Conservation (phyloP, 1,140 invertebrate species). For the Drosophila tropicalis region DNA sequence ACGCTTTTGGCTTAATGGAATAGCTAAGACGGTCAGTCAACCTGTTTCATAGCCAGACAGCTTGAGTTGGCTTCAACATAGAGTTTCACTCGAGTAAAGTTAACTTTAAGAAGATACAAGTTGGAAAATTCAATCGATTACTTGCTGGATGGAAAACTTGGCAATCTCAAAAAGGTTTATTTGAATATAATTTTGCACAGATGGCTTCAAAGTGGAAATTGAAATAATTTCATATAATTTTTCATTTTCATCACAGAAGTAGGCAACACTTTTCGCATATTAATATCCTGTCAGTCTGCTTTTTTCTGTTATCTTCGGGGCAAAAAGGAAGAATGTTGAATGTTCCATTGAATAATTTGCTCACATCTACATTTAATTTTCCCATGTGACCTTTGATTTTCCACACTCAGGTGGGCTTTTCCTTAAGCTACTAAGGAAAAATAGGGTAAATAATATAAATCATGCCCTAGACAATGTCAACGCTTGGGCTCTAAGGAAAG, state of each 20-base stretch:
- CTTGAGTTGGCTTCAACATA: background rate
- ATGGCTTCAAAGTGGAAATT: too few relatives aligned
- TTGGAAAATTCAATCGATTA: background rate
- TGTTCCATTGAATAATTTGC: slow-evolving; percentile 13
- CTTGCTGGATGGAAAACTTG: background rate
- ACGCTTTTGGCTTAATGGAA: too few relatives aligned
- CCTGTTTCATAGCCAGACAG: background rate
- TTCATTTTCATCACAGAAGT: background rate
- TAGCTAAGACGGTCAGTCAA: background rate
- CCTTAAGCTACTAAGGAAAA: slow-evolving; percentile 20
- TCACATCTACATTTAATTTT: slow-evolving; percentile 10
- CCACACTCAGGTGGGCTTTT: slow-evolving; percentile 38
- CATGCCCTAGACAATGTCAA: slow-evolving; percentile 42
- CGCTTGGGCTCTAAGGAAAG: slow-evolving; percentile 24
- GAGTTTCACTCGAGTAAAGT: too few relatives aligned
- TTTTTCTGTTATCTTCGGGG: too few relatives aligned
- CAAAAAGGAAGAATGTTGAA: background rate
- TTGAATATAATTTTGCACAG: too few relatives aligned
- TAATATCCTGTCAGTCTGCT: background rate
- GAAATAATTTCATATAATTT: too few relatives aligned
- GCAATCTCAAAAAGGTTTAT: too few relatives aligned
- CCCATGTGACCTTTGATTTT: slow-evolving; percentile 18
- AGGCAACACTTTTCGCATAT: background rate
- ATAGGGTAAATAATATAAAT: slow-evolving; percentile 58
- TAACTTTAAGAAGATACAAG: background rate